phyloP scores from a whole-genome alignment of 2,797 vertebrate genomes.

The Varecia variegata region DNA sequence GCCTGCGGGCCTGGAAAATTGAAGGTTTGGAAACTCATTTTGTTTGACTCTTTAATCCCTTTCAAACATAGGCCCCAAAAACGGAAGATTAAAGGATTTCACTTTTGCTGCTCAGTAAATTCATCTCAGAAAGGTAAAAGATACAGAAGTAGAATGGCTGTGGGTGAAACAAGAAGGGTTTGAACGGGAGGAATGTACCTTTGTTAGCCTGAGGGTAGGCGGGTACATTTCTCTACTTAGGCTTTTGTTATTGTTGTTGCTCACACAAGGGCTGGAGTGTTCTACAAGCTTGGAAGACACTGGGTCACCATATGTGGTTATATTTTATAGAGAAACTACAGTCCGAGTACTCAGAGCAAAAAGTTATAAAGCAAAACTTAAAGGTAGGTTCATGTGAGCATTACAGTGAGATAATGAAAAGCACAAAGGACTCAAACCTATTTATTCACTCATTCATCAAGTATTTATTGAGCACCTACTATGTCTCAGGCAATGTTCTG shows the following conservation, averaged over 20 bases:
- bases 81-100: conserved; percentile 65
- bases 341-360: background rate
- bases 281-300: background rate
- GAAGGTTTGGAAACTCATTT: conserved; percentile 57
- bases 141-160: background rate
- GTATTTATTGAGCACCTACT: background rate
- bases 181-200: background rate
- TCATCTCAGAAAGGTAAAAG: conserved; percentile 31
- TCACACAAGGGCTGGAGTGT: background rate
- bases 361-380: background rate
- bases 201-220: background rate
- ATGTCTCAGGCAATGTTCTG: background rate
- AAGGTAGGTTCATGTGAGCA: background rate
- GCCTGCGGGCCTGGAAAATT: conserved; percentile 53
- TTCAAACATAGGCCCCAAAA: conserved; percentile 51
- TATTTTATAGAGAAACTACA: background rate
- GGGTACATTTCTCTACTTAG: background rate
- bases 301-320: background rate
- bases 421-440: background rate
- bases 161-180: background rate
- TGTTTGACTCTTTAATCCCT: conserved; percentile 67
- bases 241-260: background rate
- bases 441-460: background rate
- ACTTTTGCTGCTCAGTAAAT: conserved; percentile 37
- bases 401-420: background rate